Conservation (phyloP, 2,113 vertebrate species). For the Brachyhypopomus gauderio region DNA sequence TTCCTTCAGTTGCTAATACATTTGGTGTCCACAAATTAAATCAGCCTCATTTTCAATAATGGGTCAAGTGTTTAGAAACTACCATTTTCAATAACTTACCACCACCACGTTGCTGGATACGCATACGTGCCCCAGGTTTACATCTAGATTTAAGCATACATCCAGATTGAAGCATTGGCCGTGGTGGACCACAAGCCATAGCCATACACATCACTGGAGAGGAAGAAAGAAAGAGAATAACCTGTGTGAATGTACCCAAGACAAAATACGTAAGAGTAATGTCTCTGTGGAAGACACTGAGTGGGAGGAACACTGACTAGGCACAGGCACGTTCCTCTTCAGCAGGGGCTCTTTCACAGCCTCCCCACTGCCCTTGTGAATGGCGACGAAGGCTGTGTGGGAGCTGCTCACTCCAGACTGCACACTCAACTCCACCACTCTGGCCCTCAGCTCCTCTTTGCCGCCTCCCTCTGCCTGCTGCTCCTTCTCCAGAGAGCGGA, state of each 20-base stretch:
- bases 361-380: constrained; percentile 45
- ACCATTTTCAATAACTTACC: too few species aligned
- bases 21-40: too few species aligned
- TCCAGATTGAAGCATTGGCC: too few species aligned
- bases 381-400: constrained; percentile 43
- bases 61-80: too few species aligned
- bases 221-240: neutral
- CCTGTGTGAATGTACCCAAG: neutral
- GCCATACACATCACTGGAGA: too few species aligned
- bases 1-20: too few species aligned
- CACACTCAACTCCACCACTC: constrained; percentile 43
- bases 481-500: constrained; percentile 43
- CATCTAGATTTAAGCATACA: too few species aligned
- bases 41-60: too few species aligned
- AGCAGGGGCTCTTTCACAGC: constrained; percentile 51
- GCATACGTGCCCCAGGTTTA: too few species aligned
- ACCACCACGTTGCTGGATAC: too few species aligned
- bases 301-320: constrained; percentile 10
- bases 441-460: neutral
- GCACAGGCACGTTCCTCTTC: constrained; percentile 33
- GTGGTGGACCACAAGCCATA: too few species aligned
- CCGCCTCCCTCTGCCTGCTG: neutral
- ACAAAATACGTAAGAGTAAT: too few species aligned
- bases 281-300: neutral
- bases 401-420: constrained; percentile 44